Conservation (phyloP, 2,113 vertebrate genomes). For the Thamnaconus septentrionalis region DNA sequence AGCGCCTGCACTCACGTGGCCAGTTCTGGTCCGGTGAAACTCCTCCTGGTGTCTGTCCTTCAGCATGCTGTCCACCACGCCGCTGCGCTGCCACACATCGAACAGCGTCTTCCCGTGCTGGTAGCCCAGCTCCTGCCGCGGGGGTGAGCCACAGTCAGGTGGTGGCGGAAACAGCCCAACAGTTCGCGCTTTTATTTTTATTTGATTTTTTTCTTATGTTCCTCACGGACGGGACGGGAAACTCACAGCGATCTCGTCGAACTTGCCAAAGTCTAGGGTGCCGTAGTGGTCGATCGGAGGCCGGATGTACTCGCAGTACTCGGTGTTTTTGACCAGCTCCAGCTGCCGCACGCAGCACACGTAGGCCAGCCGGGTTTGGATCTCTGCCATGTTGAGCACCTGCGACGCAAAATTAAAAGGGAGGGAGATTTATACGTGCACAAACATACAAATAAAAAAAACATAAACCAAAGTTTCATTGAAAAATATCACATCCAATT, state of each 20-base stretch:
- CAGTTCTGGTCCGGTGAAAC: constrained; percentile 81
- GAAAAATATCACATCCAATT: no score
- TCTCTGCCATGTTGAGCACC: constrained; percentile 97
- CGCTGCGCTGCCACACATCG: constrained; percentile 88
- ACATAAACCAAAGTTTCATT: no score
- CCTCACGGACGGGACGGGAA: no score
- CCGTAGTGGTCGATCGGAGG: constrained; percentile 91
- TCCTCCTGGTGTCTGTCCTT: constrained; percentile 87
- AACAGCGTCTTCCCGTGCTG: constrained; percentile 92
- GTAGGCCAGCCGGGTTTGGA: constrained; percentile 92
- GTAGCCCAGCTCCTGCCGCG: constrained; percentile 88
- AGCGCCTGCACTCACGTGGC: constrained; percentile 66
- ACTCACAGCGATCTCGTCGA: constrained; percentile 94
- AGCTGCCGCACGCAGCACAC: constrained; percentile 96
- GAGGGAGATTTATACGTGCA: no score
- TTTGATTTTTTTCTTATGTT: no score
- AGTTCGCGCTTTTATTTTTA: not conserved
- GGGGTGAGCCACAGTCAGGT: not conserved
- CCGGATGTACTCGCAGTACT: constrained; percentile 94
- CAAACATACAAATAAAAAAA: no score
- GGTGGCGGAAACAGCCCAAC: not conserved
- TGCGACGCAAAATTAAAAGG: constrained; percentile 35
- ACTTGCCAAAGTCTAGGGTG: constrained; percentile 93
- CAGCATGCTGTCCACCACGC: constrained; percentile 92
- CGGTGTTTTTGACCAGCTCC: constrained; percentile 89